These are phyloP conservation scores for Cyanistes caeruleus DNA, from an alignment of 2,113 vertebrate species.

Conservation along the genomic window DNA sequence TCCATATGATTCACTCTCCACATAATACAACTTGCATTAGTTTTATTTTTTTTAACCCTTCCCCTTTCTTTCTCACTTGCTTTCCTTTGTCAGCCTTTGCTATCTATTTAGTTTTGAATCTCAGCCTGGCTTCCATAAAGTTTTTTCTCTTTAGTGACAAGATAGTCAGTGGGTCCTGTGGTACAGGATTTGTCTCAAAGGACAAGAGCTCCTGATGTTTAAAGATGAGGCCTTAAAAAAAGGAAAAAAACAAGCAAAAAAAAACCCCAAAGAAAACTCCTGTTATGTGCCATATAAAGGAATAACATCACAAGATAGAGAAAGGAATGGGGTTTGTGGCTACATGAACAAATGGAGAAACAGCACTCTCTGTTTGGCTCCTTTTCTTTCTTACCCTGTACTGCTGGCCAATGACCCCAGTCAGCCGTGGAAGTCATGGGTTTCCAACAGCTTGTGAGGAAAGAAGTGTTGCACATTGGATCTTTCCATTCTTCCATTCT, in stretches of 20 bases:
- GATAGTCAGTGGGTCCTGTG: neutral
- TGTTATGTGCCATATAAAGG: neutral
- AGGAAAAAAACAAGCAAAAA: neutral
- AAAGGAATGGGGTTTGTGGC: neutral
- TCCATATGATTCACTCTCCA: constrained; percentile 66
- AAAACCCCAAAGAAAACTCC: neutral
- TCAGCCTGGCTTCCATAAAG: neutral
- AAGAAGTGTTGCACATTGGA: neutral
- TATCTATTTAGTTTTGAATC: neutral
- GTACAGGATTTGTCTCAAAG: neutral
- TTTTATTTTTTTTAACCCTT: constrained; percentile 58
- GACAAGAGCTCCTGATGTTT: neutral
- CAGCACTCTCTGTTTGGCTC: neutral
- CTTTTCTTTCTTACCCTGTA: neutral
- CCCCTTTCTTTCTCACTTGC: neutral
- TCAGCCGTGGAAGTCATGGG: neutral
- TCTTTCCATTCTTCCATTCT: constrained; percentile 16
- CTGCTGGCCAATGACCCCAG: neutral
- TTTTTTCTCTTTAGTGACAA: neutral
- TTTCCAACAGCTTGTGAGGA: neutral
- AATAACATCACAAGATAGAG: neutral
- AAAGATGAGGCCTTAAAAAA: neutral
- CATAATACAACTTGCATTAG: neutral
- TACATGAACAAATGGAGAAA: neutral
- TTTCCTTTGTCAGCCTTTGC: neutral